Percentiles rank a stretch among this genome's conserved stretches.
phyloP scores from a whole-genome alignment of 2,113 vertebrate genomes.

The Albula goreensis region DNA sequence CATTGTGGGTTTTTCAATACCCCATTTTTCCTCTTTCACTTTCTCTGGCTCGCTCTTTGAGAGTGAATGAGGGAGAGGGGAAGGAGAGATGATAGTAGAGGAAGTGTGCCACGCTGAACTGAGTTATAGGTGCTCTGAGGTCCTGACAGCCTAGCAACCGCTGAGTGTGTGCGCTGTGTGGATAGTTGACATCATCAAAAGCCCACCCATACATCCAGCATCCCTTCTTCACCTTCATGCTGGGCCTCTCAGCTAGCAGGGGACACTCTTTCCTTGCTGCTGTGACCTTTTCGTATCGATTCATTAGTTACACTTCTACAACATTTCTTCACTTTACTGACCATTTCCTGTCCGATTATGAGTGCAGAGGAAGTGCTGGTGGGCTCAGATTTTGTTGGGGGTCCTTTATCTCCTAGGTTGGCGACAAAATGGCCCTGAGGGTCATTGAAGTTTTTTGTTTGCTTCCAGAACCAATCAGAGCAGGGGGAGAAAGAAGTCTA shows the following conservation, averaged over 20 bases:
- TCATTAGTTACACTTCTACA: not conserved
- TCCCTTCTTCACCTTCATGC: not conserved
- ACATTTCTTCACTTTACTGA: not conserved
- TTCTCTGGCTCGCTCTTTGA: not conserved
- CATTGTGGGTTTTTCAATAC: not conserved
- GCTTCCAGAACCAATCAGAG: not conserved
- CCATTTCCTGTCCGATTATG: not conserved
- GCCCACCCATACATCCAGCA: not conserved
- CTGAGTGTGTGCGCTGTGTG: not conserved
- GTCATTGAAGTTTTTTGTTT: no score
- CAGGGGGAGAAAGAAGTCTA: not conserved
- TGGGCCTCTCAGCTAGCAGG: no score
- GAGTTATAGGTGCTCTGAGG: not conserved
- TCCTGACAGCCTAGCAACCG: not conserved
- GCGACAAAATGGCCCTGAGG: no score
- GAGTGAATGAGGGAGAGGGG: not conserved
- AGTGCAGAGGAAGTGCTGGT: not conserved
- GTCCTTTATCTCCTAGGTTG: no score
- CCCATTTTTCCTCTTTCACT: not conserved
- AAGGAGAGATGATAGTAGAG: not conserved
- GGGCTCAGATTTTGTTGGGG: not conserved
- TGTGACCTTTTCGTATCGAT: no score
- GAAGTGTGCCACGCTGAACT: not conserved
- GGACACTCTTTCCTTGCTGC: not conserved
- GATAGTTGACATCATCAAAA: not conserved